Evolutionary conservation across 2,113 vertebrate species (phyloP), one percentile per base, ranked within the genome.

Genomic region (Tragelaphus strepsiceros): DNA sequence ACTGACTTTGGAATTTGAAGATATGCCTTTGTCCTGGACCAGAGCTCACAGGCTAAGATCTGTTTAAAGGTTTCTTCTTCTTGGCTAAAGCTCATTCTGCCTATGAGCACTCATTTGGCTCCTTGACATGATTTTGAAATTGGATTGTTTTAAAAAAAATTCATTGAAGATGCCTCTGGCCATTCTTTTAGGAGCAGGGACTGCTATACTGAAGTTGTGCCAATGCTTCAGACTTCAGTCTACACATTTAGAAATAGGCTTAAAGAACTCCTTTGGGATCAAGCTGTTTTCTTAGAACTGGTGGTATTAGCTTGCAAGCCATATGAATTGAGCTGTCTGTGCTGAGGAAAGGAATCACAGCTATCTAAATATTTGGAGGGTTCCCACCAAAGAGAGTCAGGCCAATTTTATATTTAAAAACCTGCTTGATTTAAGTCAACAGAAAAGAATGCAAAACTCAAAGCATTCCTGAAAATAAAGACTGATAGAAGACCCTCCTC

Each of bases 31-130:
- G 43, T 30, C 77, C 5, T 0, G 26, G 26, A 80, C 26, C 26
- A 0, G 0, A 80, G 77, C 14, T 49, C 13, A 80, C 2, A 49
- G 2, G 1, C 15, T 49, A 16, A 30, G 15, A 30, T 28, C 7
- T 49, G 1, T 49, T 30, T 17, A 10, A 49, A 17, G 26, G 14
- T 80, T 80, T 80, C 26, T 28, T 80, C 24, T 49, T 49, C 7
- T 80, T 80, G 14, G 28, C 26, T 49, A 17, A 49, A 46, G 4
- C 24, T 46, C 17, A 15, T 30, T 80, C 43, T 49, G 77, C 43
- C 24, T 80, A 28, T 49, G 43, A 49, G 7, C 13, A 46, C 43
- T 80, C 7, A 46, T 80, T 80, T 80, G 14, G 1, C 15, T 80
- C 77, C 26, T 80, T 80, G 77, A 8, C 14, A 7, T 80, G 43